Base-by-base conservation (phyloP, 2,888 invertebrate genomes). In the Orgyia antiqua region DNA sequence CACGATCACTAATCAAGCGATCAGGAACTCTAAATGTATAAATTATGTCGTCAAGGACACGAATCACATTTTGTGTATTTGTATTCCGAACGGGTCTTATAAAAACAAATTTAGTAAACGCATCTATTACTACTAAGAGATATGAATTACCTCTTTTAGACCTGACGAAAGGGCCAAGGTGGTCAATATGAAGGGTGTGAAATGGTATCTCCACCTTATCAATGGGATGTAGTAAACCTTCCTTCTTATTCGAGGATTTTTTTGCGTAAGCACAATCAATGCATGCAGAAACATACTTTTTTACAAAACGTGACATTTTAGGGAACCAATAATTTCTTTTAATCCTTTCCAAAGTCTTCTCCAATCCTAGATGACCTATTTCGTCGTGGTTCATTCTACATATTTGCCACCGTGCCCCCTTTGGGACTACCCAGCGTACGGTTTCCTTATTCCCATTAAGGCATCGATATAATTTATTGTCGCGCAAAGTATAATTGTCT, bases 151-250 rank as follows among this genome's bases (percentile, higher is more conserved):
- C 42, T 1, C 29, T 36, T 23, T 33, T 50, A 9, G 54, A 57
- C 5, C 42, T 41, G n/a, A 58, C 53, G 30, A 60, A 63, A 4
- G 62, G 62, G 0, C 60, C 60, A 1, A 62, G 25, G 29, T 68
- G 65, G 33, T 67, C 67, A 0, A 68, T 26, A 19, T 67, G 61
- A 2, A 64, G 11, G 0, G 63, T 66, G 15, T 25, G 25, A 9
- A 13, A 25, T 9, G 25, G 9, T 11, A 11, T 13, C 8, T 25
- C 25, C 4, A 12, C 11, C 6, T 25, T 25, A 9, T 6, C 7
- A 9, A 25, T 25, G 15, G 25, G 13, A 10, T 13, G 25, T 11
- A 25, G 15, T 2, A 25, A 12, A n/a, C 25, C 25, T 12, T 25
- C 25, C 8, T 10, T n/a, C 12, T 9, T 13, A 25, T 13, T 13